Percentiles rank a stretch among this genome's conserved stretches.
Conservation (phyloP, 53 echinoderm and acorn worm species). For the Actinopyga echinites region DNA sequence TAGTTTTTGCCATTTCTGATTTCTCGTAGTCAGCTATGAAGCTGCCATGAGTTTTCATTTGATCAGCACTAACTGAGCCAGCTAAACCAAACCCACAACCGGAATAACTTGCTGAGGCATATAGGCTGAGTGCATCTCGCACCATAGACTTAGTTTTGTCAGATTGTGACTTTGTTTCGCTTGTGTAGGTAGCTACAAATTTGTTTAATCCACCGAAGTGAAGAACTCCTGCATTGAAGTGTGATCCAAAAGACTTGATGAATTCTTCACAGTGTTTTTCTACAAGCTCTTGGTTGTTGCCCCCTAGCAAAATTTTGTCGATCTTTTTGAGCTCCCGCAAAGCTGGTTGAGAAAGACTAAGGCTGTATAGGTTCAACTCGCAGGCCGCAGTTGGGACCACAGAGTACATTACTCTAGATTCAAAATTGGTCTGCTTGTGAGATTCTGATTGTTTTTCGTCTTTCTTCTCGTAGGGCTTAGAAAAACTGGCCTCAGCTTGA, state of each 20-base stretch:
- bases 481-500: neutral
- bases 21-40: constrained; percentile 15
- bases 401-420: constrained; percentile 44
- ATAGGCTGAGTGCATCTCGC: constrained; percentile 23
- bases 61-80: constrained; percentile 32
- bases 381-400: constrained; percentile 38
- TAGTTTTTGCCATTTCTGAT: constrained; percentile 39
- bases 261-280: neutral
- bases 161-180: constrained; percentile 29
- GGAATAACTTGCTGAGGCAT: constrained; percentile 33
- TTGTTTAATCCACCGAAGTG: constrained; percentile 47
- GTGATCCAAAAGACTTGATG: constrained; percentile 30
- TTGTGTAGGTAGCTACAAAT: constrained; percentile 46
- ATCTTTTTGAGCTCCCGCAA: constrained; percentile 30
- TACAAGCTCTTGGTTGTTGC: neutral
- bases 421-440: constrained; percentile 38
- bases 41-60: constrained; percentile 19
- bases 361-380: constrained; percentile 38
- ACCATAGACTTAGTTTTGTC: constrained; percentile 20
- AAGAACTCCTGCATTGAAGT: constrained; percentile 36
- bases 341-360: constrained; percentile 35
- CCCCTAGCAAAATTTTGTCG: constrained; percentile 26
- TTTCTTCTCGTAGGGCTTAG: constrained; percentile 11
- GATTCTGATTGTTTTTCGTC: constrained; percentile 13
- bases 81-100: neutral